Evolutionary conservation across 2,888 invertebrate genomes (phyloP), one percentile per base, ranked within the genome.

Genomic region (Aradus depressus): DNA sequence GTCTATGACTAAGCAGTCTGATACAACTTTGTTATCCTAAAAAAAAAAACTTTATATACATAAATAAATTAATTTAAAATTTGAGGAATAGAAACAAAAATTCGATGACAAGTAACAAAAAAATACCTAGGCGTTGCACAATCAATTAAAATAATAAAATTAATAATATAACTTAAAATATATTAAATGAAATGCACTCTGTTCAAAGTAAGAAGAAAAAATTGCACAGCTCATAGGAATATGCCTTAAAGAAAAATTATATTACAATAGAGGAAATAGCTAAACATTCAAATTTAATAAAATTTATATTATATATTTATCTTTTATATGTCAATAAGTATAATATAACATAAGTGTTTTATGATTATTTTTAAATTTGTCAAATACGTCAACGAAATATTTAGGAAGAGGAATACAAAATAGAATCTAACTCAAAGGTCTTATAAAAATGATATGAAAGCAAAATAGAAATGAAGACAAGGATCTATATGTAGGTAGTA

Each of bases 1-100:
- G 32, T 22, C 47, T 47, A 47, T 23, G 37, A 42, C 47, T 47
- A 47, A 47, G 47, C 47, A 47, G 47, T 47, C 47, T 47, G 47
- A 38, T 38, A 38, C 8, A 16, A n/a, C n/a, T n/a, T n/a, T n/a
- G 47, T 47, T 38, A 47, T 47, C 25, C 38, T 38, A 47, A 47
- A 47, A 35, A 47, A 47, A 47, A 47, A 38, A 47, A 16, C n/a
- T 47, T 47, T 47, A 44, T 42, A 35, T 47, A 38, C 38, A 47
- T 38, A 47, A 47, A 47, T 47, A 47, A 47, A 47, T 47, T 47
- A 47, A 47, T 35, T 45, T 47, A 37, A 25, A 34, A 34, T 16
- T 26, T n/a, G n/a, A n/a, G n/a, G n/a, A n/a, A n/a, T n/a, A n/a
- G n/a, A n/a, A n/a, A n/a, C n/a, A n/a, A n/a, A 32, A 34, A 47